A percentile compares a stretch with the other conserved stretches of the same genome.
phyloP scores from a whole-genome alignment of 2,113 vertebrate genomes.

The Tyrannus savana region DNA sequence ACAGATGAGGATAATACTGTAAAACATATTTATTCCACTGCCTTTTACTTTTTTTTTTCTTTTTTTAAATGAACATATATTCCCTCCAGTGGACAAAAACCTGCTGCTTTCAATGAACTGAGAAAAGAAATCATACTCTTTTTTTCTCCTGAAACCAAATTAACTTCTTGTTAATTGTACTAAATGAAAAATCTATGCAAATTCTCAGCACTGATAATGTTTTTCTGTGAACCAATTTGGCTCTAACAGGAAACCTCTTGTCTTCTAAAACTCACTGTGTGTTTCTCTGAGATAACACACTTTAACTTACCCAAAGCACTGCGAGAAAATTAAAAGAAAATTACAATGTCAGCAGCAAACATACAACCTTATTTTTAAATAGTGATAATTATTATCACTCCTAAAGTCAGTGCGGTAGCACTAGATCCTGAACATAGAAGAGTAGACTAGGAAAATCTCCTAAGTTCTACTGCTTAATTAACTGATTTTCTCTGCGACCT shows the following conservation, averaged over 20 bases:
- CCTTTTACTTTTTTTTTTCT: background rate
- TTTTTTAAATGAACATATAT: background rate
- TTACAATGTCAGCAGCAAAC: background rate
- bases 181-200: background rate
- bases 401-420: background rate
- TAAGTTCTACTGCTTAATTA: background rate
- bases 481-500: background rate
- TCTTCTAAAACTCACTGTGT: background rate
- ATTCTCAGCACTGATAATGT: background rate
- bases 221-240: background rate
- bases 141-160: background rate
- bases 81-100: background rate
- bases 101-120: background rate
- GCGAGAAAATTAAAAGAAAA: background rate
- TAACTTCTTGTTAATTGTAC: background rate
- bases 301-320: background rate
- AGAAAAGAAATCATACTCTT: background rate
- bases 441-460: background rate
- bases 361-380: background rate
- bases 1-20: background rate
- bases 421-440: background rate
- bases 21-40: background rate
- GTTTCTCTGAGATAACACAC: slow-evolving; percentile 1
- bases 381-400: background rate
- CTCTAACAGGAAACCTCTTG: background rate